A percentile compares a stretch with the other conserved stretches of the same genome.
phyloP scores from a whole-genome alignment of 2,113 vertebrate genomes.

The Edolisoma coerulescens region DNA sequence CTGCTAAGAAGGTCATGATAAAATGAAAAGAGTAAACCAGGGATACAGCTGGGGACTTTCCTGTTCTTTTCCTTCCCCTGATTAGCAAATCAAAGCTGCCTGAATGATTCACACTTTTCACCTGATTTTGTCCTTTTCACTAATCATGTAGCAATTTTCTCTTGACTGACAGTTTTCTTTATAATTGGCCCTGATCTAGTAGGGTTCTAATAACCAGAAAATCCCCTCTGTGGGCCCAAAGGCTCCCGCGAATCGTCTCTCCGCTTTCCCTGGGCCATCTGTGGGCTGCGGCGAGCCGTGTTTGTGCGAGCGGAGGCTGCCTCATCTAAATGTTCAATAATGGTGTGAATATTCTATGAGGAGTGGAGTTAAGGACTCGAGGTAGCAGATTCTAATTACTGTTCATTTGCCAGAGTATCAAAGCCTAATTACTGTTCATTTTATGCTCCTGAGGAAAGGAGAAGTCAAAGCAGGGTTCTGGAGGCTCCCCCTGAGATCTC shows the following conservation, averaged over 20 bases:
- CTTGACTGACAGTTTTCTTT: slow-evolving; percentile 99
- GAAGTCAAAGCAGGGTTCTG: slow-evolving; percentile 92
- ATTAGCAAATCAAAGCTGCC: slow-evolving; percentile 99
- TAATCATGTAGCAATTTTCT: slow-evolving; percentile 99
- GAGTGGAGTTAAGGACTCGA: slow-evolving; percentile 89
- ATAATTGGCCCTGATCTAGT: slow-evolving; percentile 99
- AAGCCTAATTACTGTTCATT: slow-evolving; percentile 99
- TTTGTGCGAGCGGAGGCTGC: slow-evolving; percentile 88
- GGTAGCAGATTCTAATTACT: slow-evolving; percentile 99
- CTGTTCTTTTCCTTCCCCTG: slow-evolving; percentile 88
- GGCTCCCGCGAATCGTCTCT: slow-evolving; percentile 91
- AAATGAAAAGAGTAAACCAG: slow-evolving; percentile 95
- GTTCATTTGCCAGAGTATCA: slow-evolving; percentile 99
- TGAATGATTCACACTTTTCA: slow-evolving; percentile 98
- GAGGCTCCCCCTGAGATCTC: slow-evolving; percentile 93
- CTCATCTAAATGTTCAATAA: slow-evolving; percentile 99
- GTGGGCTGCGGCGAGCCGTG: slow-evolving; percentile 81
- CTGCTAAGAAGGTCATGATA: slow-evolving; percentile 96
- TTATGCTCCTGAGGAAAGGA: slow-evolving; percentile 94
- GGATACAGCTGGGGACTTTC: slow-evolving; percentile 97
- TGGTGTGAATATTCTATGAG: slow-evolving; percentile 98
- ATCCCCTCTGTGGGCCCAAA: slow-evolving; percentile 98
- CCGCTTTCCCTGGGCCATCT: slow-evolving; percentile 83
- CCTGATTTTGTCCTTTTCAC: slow-evolving; percentile 99
- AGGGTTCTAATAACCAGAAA: slow-evolving; percentile 99